Percentiles rank a stretch among this genome's conserved stretches.
Conservation (phyloP, 2,888 invertebrate species). For the Capitulum mitella region DNA sequence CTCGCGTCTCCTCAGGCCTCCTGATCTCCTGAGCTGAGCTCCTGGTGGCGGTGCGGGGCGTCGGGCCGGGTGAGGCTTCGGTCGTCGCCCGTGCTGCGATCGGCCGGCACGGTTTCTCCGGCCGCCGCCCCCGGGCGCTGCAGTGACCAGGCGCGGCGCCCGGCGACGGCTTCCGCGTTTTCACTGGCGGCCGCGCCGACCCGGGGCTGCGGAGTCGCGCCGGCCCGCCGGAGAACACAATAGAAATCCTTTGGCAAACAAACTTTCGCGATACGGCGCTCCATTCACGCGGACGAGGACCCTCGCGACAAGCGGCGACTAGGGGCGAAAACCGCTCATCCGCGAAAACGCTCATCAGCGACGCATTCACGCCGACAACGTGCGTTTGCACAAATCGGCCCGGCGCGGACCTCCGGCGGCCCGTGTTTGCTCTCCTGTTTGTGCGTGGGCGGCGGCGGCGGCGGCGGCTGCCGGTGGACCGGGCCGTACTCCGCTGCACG, state of each 20-base stretch:
- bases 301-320: too few species aligned
- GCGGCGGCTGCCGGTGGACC: background rate
- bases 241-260: background rate
- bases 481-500: background rate
- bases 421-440: too few species aligned
- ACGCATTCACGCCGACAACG: too few species aligned
- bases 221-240: background rate
- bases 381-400: too few species aligned
- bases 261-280: background rate
- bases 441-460: background rate
- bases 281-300: too few species aligned
- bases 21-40: too few species aligned
- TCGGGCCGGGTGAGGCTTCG: too few species aligned
- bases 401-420: too few species aligned
- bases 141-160: background rate
- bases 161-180: background rate
- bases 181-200: background rate
- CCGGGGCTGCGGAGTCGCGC: background rate
- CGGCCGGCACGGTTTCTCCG: too few species aligned
- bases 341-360: background rate
- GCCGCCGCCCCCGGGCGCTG: background rate
- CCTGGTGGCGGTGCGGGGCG: too few species aligned
- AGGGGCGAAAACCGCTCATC: too few species aligned
- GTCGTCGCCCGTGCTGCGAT: too few species aligned
- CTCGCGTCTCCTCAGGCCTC: background rate